Conservation (phyloP, 2,113 vertebrate genomes). For the Cyphomyrus plagiostoma region DNA sequence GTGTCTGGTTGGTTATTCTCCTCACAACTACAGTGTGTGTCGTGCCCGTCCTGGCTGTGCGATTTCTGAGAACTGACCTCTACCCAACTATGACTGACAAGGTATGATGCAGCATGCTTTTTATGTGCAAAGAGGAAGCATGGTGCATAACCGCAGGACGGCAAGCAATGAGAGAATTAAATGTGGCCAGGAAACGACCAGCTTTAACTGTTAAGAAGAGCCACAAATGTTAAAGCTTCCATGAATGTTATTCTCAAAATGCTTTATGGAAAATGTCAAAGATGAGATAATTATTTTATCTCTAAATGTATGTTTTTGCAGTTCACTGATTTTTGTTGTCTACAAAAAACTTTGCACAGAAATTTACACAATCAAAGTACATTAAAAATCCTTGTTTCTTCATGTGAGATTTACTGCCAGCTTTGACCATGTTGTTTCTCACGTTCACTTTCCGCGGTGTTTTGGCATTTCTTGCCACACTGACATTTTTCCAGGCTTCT, state of each 20-base stretch:
- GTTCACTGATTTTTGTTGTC: neutral
- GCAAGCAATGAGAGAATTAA: neutral
- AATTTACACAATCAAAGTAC: neutral
- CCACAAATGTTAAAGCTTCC: neutral
- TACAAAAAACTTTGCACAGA: neutral
- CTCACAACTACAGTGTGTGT: constrained; percentile 68
- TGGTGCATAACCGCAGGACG: neutral
- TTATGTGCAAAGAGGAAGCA: neutral
- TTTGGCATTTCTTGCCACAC: neutral
- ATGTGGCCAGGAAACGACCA: neutral
- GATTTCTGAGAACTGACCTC: constrained; percentile 63
- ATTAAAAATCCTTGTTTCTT: neutral
- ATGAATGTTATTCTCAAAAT: neutral
- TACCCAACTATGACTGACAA: constrained; percentile 66
- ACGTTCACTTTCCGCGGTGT: neutral
- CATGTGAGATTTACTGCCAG: neutral
- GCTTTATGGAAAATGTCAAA: neutral
- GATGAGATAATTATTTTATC: neutral
- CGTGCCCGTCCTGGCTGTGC: constrained; percentile 59
- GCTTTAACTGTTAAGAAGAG: neutral
- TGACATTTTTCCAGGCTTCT: neutral
- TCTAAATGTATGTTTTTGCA: neutral
- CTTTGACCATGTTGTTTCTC: neutral
- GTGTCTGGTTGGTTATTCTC: constrained; percentile 71
- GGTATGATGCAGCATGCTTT: constrained; percentile 45